Base-by-base conservation (phyloP, 2,888 invertebrate species). In the Drosophila leonis region DNA sequence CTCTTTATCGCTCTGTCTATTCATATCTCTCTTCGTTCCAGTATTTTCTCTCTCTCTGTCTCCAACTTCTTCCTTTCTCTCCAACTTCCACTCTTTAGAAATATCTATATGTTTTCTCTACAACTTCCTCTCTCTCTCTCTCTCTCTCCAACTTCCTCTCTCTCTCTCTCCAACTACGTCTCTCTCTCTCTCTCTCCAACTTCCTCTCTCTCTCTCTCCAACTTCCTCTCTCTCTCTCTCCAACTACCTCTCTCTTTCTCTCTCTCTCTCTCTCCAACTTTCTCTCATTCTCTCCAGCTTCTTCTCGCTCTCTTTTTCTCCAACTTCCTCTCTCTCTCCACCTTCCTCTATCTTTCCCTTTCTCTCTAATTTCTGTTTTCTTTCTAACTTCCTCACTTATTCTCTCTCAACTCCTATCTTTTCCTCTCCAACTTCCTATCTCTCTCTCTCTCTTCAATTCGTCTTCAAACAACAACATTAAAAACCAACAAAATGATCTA, bases 401-500 rank as follows among this genome's bases (percentile, higher is more conserved):
- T 42, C 8, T 20, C 10, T 20, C 41, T 10, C 18, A 41, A 10
- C 18, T 39, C 6, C 15, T 20, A 4, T 20, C 51, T 20, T 3
- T 37, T 2, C 3, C 20, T 39, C 54, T 39, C n/a, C 6, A 5
- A 24, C 35, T 24, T 8, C 7, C 48, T 48, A 12, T 5, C n/a
- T 9, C 0, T n/a, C n/a, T n/a, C 10, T 48, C 12, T 24, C 12
- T 42, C 6, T 13, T 18, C 9, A 7, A 18, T 15, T 18, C 33
- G 7, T 8, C 51, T 24, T 8, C 8, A 35, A 54, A 12, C 20
- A 12, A 27, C 35, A n/a, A 15, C 39, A 54, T 52, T 52, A 24
- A 9, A 39, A 29, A n/a, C 54, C 54, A n/a, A 35, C 54, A 39
- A 54, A 39, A 35, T 35, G 39, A 27, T 39, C 39, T 27, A 54